Conservation (phyloP, 2,888 invertebrate genomes). For the Pyrgus malvae region DNA sequence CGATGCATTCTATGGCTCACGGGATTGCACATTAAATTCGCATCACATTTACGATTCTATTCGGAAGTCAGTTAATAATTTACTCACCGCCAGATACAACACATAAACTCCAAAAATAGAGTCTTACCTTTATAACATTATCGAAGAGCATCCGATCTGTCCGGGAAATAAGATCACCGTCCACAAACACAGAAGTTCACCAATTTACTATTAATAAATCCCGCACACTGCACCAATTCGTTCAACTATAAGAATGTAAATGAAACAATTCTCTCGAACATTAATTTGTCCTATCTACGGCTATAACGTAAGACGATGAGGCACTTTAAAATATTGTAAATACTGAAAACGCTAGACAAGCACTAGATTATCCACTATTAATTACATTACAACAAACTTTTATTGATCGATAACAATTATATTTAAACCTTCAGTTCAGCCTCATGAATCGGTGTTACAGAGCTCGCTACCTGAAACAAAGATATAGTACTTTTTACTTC, state of each 20-base stretch:
- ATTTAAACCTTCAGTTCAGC: slow-evolving; percentile 21
- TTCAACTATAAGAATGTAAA: slow-evolving; percentile 27
- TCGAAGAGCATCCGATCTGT: slow-evolving; percentile 50
- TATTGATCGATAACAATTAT: slow-evolving; percentile 18
- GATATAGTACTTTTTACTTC: neutral
- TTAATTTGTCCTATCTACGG: slow-evolving; percentile 30
- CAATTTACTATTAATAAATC: slow-evolving; percentile 11
- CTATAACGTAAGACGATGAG: slow-evolving; percentile 42
- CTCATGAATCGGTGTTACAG: slow-evolving; percentile 4
- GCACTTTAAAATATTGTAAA: slow-evolving; percentile 52
- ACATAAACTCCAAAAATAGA: slow-evolving; percentile 27
- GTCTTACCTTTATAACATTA: slow-evolving; percentile 70
- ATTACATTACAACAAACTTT: slow-evolving; percentile 18
- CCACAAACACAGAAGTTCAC: slow-evolving; percentile 38
- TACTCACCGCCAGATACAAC: slow-evolving; percentile 23
- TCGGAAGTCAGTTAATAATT: slow-evolving; percentile 22
- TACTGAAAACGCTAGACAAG: slow-evolving; percentile 37
- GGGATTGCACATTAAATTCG: slow-evolving; percentile 1
- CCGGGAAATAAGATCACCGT: slow-evolving; percentile 40
- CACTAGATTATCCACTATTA: slow-evolving; percentile 41
- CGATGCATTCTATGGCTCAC: neutral
- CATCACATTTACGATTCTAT: slow-evolving; percentile 18
- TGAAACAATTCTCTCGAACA: slow-evolving; percentile 24
- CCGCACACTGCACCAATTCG: slow-evolving; percentile 35
- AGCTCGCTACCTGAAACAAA: slow-evolving; percentile 34